Evolutionary conservation across 2,113 vertebrate species (phyloP).

Genomic region (Scophthalmus maximus): DNA sequence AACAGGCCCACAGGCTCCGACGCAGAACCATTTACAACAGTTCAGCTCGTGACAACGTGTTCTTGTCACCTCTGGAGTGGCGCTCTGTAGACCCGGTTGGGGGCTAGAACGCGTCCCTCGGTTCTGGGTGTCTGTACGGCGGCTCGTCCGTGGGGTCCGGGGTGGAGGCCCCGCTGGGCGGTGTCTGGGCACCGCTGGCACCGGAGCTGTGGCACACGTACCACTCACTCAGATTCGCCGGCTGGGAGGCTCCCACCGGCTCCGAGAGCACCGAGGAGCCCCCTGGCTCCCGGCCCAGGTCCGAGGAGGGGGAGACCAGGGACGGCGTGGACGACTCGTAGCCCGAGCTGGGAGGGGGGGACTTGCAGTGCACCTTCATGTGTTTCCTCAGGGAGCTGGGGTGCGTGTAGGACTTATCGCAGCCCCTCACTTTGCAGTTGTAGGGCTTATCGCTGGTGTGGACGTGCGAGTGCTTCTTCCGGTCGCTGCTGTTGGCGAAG

Average conservation of each 20-base stretch:
- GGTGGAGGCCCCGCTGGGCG: conserved; percentile 81
- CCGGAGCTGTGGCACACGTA: conserved; percentile 93
- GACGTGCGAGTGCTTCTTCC: conserved; percentile 98
- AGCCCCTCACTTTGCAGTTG: conserved; percentile 98
- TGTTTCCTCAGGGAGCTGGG: conserved; percentile 98
- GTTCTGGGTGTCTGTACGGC: conserved; percentile 76
- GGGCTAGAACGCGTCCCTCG: conserved; percentile 79
- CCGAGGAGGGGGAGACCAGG: conserved; percentile 92
- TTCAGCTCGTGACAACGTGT: conserved; percentile 37
- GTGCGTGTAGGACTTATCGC: conserved; percentile 99
- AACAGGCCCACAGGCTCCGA: conserved; percentile 51
- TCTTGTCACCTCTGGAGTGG: conserved; percentile 19
- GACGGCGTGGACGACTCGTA: conserved; percentile 94
- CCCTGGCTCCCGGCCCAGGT: conserved; percentile 90
- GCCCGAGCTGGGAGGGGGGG: conserved; percentile 93
- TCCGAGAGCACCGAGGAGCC: conserved; percentile 83
- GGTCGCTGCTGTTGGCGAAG: conserved; percentile 99
- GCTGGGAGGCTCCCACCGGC: conserved; percentile 85
- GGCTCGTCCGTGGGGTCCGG: conserved; percentile 81
- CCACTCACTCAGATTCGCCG: conserved; percentile 95
- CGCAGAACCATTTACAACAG: conserved; percentile 52
- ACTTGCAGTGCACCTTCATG: conserved; percentile 99
- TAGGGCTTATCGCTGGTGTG: conserved; percentile 99
- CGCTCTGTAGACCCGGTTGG: not conserved
- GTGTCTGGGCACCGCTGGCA: conserved; percentile 81